Percentiles rank a stretch among this genome's conserved stretches.
Conservation (phyloP, 2,113 vertebrate species). For the Hypomesus transpacificus region DNA sequence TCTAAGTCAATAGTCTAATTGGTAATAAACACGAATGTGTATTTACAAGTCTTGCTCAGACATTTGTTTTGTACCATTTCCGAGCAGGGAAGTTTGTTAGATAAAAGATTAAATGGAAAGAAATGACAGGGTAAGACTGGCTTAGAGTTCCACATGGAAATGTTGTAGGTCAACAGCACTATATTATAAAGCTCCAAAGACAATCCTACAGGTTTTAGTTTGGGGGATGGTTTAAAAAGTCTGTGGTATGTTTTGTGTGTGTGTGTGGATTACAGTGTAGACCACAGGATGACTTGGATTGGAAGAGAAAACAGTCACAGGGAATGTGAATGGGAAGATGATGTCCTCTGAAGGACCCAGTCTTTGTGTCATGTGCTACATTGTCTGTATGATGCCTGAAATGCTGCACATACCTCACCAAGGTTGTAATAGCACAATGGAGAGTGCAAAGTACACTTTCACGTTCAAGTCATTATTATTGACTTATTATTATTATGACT, state of each 20-base stretch:
- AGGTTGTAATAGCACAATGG: too few relatives aligned
- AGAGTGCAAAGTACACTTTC: too few relatives aligned
- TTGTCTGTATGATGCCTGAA: not conserved
- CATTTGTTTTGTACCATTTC: not conserved
- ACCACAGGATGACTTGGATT: conserved; percentile 50
- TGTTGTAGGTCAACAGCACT: too few relatives aligned
- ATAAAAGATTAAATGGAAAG: not conserved
- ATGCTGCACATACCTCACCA: too few relatives aligned
- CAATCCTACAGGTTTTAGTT: too few relatives aligned
- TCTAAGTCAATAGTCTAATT: conserved; percentile 63
- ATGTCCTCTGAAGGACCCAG: conserved; percentile 8
- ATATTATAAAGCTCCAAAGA: too few relatives aligned
- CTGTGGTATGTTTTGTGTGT: conserved; percentile 1
- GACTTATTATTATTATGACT: too few relatives aligned
- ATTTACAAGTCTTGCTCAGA: conserved; percentile 60
- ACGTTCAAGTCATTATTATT: too few relatives aligned
- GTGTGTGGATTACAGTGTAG: conserved; percentile 39
- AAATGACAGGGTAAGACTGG: too few relatives aligned
- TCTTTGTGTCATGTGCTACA: not conserved
- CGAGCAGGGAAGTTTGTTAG: too few relatives aligned
- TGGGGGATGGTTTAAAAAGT: too few relatives aligned
- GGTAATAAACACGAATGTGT: conserved; percentile 76
- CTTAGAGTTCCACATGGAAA: too few relatives aligned
- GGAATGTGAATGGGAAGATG: not conserved
- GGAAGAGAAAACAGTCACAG: conserved; percentile 11